A percentile compares a stretch with the other conserved stretches of the same genome.
Conservation (phyloP, 2,888 invertebrate species). For the Acanthosepion esculentum region DNA sequence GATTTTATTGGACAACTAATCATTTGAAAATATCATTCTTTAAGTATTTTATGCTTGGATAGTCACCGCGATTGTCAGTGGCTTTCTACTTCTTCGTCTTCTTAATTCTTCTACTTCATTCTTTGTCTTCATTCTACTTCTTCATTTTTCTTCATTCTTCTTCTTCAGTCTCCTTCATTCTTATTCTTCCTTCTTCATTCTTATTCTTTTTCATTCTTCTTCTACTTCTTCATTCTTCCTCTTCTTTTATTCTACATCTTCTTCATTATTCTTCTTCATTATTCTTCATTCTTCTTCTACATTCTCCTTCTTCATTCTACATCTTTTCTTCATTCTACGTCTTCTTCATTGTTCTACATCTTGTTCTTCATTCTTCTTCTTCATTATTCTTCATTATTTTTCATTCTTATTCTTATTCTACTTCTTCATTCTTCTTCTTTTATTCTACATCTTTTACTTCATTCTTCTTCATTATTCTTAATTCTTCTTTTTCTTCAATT, state of each 20-base stretch:
- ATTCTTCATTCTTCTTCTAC: not conserved
- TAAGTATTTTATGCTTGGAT: not conserved
- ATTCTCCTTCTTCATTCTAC: not conserved
- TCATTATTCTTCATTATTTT: not conserved
- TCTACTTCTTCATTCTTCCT: not conserved
- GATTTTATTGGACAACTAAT: too few relatives aligned
- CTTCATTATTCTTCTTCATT: not conserved
- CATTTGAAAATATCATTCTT: not conserved
- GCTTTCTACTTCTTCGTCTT: not conserved
- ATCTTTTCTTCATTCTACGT: not conserved
- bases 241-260: not conserved
- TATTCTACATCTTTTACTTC: not conserved
- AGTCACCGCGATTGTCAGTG: too few relatives aligned
- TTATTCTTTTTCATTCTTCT: not conserved
- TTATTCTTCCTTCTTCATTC: not conserved
- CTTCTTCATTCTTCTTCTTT: not conserved
- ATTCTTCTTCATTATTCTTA: not conserved
- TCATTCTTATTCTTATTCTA: not conserved
- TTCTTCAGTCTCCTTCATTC: too few relatives aligned
- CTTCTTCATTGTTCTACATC: not conserved
- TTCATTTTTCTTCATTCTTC: not conserved
- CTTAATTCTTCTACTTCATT: not conserved
- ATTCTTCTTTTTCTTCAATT: too few relatives aligned
- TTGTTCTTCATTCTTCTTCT: not conserved
- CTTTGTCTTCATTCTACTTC: too few relatives aligned